A percentile compares a stretch with the other conserved stretches of the same genome.
Conservation (phyloP, 2,113 vertebrate species). For the Tetraodon nigroviridis region DNA sequence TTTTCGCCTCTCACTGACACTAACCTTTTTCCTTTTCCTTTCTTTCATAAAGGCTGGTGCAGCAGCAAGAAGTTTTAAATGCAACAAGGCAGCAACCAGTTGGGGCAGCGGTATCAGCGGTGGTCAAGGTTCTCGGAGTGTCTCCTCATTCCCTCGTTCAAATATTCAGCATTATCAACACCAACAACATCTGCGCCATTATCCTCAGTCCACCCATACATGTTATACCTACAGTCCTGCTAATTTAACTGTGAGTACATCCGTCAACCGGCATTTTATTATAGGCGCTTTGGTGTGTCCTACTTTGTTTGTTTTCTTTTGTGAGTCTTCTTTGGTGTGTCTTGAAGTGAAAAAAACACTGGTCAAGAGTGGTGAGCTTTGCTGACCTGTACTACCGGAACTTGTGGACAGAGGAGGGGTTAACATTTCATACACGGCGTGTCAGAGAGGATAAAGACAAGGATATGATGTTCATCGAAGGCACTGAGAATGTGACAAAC, state of each 20-base stretch:
- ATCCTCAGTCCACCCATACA: slow-evolving; percentile 62
- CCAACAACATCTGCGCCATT: slow-evolving; percentile 34
- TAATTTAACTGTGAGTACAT: slow-evolving; percentile 80
- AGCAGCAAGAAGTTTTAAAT: slow-evolving; percentile 80
- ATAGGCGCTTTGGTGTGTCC: not conserved
- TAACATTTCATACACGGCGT: too few species aligned
- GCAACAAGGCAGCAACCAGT: slow-evolving; percentile 74
- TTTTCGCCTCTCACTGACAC: slow-evolving; percentile 1
- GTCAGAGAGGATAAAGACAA: too few species aligned
- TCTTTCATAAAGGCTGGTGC: slow-evolving; percentile 75
- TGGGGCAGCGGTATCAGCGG: slow-evolving; percentile 67
- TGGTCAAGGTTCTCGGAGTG: slow-evolving; percentile 76
- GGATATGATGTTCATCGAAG: too few species aligned
- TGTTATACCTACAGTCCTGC: slow-evolving; percentile 81
- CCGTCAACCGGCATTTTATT: not conserved
- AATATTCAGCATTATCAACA: slow-evolving; percentile 75
- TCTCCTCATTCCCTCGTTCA: slow-evolving; percentile 65
- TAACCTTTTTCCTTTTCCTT: not conserved
- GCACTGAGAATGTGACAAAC: too few species aligned
- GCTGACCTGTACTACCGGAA: too few species aligned
- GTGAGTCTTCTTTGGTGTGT: not conserved
- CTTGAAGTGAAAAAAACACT: too few species aligned
- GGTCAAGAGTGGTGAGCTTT: too few species aligned
- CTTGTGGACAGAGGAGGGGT: too few species aligned
- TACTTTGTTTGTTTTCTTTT: not conserved